These are phyloP conservation scores for Anguilla japonica DNA, from an alignment of 2,113 vertebrate genomes.

Conservation along the genomic window DNA sequence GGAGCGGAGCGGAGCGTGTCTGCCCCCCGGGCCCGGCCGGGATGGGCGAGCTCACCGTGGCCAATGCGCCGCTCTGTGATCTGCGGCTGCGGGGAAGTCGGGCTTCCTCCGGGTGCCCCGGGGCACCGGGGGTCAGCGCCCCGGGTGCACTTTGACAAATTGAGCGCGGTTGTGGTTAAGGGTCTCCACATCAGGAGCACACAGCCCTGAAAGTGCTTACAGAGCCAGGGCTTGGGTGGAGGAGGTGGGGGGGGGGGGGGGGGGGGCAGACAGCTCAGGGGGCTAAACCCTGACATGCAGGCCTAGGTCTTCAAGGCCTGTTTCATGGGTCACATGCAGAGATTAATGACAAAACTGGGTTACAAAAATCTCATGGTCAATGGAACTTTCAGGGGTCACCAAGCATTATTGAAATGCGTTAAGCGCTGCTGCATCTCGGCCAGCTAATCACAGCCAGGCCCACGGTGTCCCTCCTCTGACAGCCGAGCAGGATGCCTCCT, in stretches of 20 bases:
- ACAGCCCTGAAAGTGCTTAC: not conserved
- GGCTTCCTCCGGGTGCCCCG: conserved; percentile 25
- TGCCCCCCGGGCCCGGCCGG: not conserved
- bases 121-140: conserved; percentile 34
- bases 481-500: conserved; percentile 22
- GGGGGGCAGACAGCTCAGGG: not conserved
- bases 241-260: not conserved
- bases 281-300: not conserved
- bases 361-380: conserved; percentile 39
- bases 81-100: not conserved
- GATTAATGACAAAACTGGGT: conserved; percentile 33
- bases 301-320: not conserved
- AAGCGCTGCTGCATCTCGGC: conserved; percentile 26
- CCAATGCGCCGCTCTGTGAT: not conserved
- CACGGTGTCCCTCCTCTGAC: conserved; percentile 7
- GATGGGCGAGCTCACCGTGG: not conserved
- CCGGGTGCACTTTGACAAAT: conserved; percentile 45
- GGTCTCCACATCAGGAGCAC: conserved; percentile 26
- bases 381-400: conserved; percentile 34
- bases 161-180: conserved; percentile 38
- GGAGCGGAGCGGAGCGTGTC: not conserved
- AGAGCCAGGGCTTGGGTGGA: not conserved
- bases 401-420: conserved; percentile 30
- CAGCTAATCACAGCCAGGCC: conserved; percentile 44
- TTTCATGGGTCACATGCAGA: conserved; percentile 26